Percentiles rank a stretch among this genome's conserved stretches.
Evolutionary conservation across 2,113 vertebrate species (phyloP).

Genomic region (Petroica traversi): DNA sequence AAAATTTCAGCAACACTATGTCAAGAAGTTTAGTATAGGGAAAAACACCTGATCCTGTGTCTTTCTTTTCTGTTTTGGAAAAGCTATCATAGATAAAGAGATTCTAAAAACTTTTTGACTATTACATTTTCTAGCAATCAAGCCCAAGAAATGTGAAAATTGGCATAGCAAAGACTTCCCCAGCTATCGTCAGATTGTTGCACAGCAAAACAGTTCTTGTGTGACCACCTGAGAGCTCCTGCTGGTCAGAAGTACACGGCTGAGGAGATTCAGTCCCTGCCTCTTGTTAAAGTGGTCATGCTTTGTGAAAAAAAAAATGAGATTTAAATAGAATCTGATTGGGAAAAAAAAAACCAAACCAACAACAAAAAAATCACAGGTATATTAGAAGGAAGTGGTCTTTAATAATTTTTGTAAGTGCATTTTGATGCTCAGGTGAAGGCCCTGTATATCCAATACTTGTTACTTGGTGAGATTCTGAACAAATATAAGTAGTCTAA

Average conservation of each 20-base stretch:
- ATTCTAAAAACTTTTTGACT: not conserved
- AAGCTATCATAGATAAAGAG: not conserved
- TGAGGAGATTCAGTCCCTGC: not conserved
- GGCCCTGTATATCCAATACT: not conserved
- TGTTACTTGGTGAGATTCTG: not conserved
- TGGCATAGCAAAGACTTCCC: not conserved
- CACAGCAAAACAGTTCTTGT: not conserved
- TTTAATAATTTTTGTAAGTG: not conserved
- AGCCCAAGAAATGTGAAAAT: not conserved
- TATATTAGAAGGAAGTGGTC: not conserved
- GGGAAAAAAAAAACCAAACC: not conserved
- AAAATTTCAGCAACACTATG: not conserved
- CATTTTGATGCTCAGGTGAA: not conserved
- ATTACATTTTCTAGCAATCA: not conserved
- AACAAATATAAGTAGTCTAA: not conserved
- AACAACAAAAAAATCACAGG: not conserved
- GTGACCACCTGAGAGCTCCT: not conserved
- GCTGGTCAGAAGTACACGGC: not conserved
- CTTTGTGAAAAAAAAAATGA: not conserved
- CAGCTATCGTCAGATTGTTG: not conserved
- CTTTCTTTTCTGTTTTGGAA: not conserved
- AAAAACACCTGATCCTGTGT: not conserved
- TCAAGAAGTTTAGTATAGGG: not conserved
- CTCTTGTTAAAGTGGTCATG: not conserved
- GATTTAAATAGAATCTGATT: not conserved